phyloP scores from a whole-genome alignment of 1,140 invertebrate genomes.

The Philaenus spumarius region DNA sequence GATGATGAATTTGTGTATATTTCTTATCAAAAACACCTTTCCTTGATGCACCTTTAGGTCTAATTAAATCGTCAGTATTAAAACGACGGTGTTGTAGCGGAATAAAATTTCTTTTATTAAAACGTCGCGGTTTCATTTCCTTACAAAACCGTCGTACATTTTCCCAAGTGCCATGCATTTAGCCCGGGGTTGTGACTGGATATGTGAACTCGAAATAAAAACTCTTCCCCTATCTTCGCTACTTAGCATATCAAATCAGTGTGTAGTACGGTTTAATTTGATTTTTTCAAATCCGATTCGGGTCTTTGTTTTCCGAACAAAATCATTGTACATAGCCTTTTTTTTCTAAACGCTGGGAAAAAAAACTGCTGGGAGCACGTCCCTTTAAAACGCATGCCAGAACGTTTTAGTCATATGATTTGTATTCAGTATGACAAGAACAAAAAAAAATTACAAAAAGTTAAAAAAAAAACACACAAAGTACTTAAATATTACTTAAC shows the following conservation, averaged over 20 bases:
- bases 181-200: background rate
- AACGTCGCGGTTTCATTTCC: background rate
- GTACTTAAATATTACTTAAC: slow-evolving; percentile 10
- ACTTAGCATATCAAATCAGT: slow-evolving; percentile 8
- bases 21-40: too few relatives aligned
- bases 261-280: background rate
- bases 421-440: background rate
- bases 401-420: slow-evolving; percentile 1
- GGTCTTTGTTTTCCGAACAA: too few relatives aligned
- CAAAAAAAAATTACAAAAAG: background rate
- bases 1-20: too few relatives aligned
- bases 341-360: background rate
- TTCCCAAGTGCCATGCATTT: background rate
- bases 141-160: background rate
- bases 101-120: background rate
- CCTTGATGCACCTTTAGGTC: too few relatives aligned
- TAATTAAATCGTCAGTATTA: background rate
- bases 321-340: slow-evolving; percentile 5
- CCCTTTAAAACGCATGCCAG: slow-evolving; percentile 3
- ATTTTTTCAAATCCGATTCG: background rate
- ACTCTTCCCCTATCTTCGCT: background rate
- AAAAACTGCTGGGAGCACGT: background rate
- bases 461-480: slow-evolving; percentile 11
- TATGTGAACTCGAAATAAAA: background rate
- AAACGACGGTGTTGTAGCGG: background rate